phyloP scores from a whole-genome alignment of 2,797 vertebrate species.

The Lindbergichthys nudifrons region DNA sequence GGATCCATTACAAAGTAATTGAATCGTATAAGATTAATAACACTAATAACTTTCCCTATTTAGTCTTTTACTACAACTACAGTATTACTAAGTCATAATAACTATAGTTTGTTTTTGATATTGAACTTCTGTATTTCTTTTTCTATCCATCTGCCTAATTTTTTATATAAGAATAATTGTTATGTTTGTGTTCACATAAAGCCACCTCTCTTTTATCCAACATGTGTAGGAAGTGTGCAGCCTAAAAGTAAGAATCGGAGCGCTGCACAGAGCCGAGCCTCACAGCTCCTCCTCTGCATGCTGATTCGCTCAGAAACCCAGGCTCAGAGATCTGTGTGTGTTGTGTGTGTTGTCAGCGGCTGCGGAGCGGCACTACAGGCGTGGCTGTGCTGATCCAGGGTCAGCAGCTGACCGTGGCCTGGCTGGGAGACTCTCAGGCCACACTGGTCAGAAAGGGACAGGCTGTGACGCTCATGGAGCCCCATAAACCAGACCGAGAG shows the following conservation, averaged over 20 bases:
- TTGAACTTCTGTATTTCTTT: too few relatives aligned
- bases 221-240: too few relatives aligned
- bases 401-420: constrained; percentile 87
- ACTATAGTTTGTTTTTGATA: too few relatives aligned
- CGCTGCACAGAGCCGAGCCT: too few relatives aligned
- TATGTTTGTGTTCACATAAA: too few relatives aligned
- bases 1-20: constrained; percentile 1
- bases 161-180: too few relatives aligned
- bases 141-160: too few relatives aligned
- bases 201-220: too few relatives aligned
- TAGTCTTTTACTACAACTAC: not conserved
- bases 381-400: constrained; percentile 88
- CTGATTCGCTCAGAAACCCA: not conserved
- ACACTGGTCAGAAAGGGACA: constrained; percentile 89
- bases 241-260: too few relatives aligned
- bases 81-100: too few relatives aligned
- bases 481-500: constrained; percentile 96
- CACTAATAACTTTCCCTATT: not conserved
- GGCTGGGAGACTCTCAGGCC: constrained; percentile 96
- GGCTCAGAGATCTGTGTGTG: constrained; percentile 12
- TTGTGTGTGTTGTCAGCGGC: constrained; percentile 80
- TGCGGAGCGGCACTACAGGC: constrained; percentile 93
- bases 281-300: too few relatives aligned
- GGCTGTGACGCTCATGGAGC: constrained; percentile 91
- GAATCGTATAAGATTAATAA: not conserved